Conservation (phyloP, 2,888 invertebrate genomes). For the Dascillus cervinus region DNA sequence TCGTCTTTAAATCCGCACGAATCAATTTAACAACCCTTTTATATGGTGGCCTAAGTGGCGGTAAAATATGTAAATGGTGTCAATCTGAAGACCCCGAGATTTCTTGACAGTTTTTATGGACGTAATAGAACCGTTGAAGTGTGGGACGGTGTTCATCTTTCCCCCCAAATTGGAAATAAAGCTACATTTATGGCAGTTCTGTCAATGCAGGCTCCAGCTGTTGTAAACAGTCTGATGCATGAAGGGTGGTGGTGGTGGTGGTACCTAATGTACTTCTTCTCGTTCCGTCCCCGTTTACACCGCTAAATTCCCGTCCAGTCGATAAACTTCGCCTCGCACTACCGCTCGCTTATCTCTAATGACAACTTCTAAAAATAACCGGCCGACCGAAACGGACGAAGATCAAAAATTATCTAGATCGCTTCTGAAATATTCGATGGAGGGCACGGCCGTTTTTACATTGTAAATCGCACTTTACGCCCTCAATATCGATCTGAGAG, state of each 20-base stretch:
- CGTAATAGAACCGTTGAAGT: slow-evolving; percentile 14
- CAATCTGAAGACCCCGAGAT: slow-evolving; percentile 11
- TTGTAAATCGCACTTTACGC: slow-evolving; percentile 22
- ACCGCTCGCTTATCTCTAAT: too few relatives aligned
- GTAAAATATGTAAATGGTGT: slow-evolving; percentile 17
- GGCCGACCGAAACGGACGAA: too few relatives aligned
- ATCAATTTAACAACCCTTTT: slow-evolving; percentile 6
- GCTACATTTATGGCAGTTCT: slow-evolving; percentile 19
- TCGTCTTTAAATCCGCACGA: not conserved
- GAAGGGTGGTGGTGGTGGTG: slow-evolving; percentile 12
- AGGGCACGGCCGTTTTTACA: slow-evolving; percentile 11
- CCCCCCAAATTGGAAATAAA: slow-evolving; percentile 20
- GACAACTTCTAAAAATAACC: too few relatives aligned
- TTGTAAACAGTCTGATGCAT: slow-evolving; percentile 16
- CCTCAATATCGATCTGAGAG: slow-evolving; percentile 25
- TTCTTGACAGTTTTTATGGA: slow-evolving; percentile 15
- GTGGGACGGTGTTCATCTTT: slow-evolving; percentile 10
- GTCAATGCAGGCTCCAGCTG: slow-evolving; percentile 18
- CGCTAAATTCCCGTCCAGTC: too few relatives aligned
- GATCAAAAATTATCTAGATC: too few relatives aligned
- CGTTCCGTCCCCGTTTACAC: not conserved
- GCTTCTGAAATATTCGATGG: too few relatives aligned
- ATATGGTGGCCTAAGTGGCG: slow-evolving; percentile 10
- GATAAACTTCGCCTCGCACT: too few relatives aligned
- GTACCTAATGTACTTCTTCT: slow-evolving; percentile 9